Conservation (phyloP, 1,140 invertebrate genomes). For the Helicorthomorpha holstii region DNA sequence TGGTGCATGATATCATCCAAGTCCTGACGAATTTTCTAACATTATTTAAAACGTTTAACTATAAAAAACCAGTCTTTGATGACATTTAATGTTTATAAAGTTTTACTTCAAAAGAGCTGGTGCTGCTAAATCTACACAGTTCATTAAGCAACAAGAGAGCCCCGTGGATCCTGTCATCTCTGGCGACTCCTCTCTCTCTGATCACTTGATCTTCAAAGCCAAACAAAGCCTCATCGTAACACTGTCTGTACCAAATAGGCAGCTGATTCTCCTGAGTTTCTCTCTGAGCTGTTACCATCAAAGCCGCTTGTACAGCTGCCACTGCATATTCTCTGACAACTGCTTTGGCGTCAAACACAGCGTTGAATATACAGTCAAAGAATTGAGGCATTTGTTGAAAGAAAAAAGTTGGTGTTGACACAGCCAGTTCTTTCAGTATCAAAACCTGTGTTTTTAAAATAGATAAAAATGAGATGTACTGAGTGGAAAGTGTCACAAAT, state of each 20-base stretch:
- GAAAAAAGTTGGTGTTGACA: slow-evolving; percentile 93
- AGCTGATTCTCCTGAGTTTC: slow-evolving; percentile 83
- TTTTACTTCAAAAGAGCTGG: slow-evolving; percentile 45
- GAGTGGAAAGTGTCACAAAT: neutral
- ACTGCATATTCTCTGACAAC: slow-evolving; percentile 80
- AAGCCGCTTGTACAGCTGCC: slow-evolving; percentile 74
- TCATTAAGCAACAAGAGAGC: slow-evolving; percentile 89
- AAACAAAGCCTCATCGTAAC: slow-evolving; percentile 69
- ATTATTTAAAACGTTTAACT: neutral
- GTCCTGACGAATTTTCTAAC: slow-evolving; percentile 49
- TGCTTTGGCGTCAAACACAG: slow-evolving; percentile 79
- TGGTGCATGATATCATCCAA: slow-evolving; percentile 27
- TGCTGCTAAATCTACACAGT: slow-evolving; percentile 77
- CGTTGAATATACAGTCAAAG: slow-evolving; percentile 84
- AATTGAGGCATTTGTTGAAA: slow-evolving; percentile 94
- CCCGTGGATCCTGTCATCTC: slow-evolving; percentile 84
- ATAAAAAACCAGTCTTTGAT: neutral
- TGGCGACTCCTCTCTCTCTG: slow-evolving; percentile 51
- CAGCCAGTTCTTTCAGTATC: slow-evolving; percentile 79
- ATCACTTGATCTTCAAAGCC: slow-evolving; percentile 57
- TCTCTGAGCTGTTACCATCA: slow-evolving; percentile 84
- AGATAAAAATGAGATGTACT: neutral
- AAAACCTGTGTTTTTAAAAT: slow-evolving; percentile 37
- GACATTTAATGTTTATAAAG: neutral
- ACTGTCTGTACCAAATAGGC: slow-evolving; percentile 71